Evolutionary conservation across 2,888 invertebrate species (phyloP).

Genomic region (Apotomis betuletana): DNA sequence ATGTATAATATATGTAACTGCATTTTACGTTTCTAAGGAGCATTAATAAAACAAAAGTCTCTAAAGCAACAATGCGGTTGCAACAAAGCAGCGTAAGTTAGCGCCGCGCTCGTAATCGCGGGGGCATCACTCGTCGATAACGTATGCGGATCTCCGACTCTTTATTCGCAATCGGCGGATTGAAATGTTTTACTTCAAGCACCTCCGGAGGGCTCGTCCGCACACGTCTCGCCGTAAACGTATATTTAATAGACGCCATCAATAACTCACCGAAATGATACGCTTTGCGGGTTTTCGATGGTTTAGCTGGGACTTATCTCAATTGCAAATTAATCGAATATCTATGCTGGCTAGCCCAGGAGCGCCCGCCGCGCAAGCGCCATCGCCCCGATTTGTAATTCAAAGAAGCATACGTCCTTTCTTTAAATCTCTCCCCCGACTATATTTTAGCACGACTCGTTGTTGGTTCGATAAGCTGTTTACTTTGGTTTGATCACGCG

Average conservation of each 20-base stretch:
- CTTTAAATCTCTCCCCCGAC: constrained; percentile 59
- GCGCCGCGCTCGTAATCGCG: constrained; percentile 11
- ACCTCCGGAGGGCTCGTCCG: constrained; percentile 61
- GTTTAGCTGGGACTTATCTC: constrained; percentile 74
- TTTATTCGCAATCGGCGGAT: constrained; percentile 75
- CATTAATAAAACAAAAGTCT: constrained; percentile 40
- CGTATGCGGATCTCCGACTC: constrained; percentile 57
- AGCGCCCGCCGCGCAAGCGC: constrained; percentile 58
- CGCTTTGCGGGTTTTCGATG: constrained; percentile 71
- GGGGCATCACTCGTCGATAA: constrained; percentile 60
- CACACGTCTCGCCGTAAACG: constrained; percentile 70
- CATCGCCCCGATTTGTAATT: constrained; percentile 67
- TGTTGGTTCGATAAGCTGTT: constrained; percentile 50
- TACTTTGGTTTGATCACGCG: constrained; percentile 44
- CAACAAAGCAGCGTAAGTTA: constrained; percentile 34
- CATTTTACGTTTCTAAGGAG: constrained; percentile 25
- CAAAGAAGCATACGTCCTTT: constrained; percentile 66
- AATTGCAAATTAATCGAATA: constrained; percentile 81
- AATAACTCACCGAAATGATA: constrained; percentile 81
- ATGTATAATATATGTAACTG: constrained; percentile 23
- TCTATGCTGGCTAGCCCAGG: constrained; percentile 62
- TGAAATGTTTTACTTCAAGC: constrained; percentile 78
- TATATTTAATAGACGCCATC: constrained; percentile 82
- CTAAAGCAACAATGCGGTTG: constrained; percentile 28
- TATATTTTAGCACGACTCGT: constrained; percentile 55